phyloP scores from a whole-genome alignment of 2,888 invertebrate genomes.

The Caenorhabditis panamensis region DNA sequence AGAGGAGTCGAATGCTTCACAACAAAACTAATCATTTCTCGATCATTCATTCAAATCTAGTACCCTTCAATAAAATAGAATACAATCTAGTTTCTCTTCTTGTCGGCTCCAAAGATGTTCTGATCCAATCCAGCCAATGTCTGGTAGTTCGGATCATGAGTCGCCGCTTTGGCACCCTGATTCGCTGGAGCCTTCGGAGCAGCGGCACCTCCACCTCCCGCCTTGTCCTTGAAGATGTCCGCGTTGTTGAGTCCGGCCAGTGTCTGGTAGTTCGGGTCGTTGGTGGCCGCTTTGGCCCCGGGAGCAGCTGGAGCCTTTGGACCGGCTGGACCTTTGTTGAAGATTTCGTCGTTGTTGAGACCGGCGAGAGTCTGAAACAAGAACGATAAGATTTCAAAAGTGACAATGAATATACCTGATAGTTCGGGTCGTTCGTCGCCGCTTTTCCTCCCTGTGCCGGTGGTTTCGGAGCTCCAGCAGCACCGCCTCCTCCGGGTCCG shows the following conservation, averaged over 20 bases:
- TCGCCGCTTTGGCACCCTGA: conserved; percentile 28
- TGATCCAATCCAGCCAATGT: conserved; percentile 39
- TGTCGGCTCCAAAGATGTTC: conserved; percentile 58
- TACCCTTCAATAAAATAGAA: too few species aligned
- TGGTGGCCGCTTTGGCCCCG: conserved; percentile 29
- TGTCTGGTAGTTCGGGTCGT: conserved; percentile 39
- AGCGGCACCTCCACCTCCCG: conserved; percentile 27
- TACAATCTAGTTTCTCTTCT: too few species aligned
- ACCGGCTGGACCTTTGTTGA: conserved; percentile 27
- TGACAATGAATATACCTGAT: conserved; percentile 39
- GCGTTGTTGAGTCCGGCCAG: conserved; percentile 38
- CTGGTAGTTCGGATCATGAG: conserved; percentile 46
- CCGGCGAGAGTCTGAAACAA: conserved; percentile 37
- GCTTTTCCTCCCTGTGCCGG: conserved; percentile 34
- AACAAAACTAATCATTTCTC: too few species aligned
- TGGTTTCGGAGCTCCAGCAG: conserved; percentile 22
- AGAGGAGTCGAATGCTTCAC: too few species aligned
- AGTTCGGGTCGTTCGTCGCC: conserved; percentile 28
- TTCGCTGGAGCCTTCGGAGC: conserved; percentile 26
- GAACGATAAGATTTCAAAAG: not conserved
- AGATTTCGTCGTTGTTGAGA: too few species aligned
- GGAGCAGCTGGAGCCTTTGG: conserved; percentile 31
- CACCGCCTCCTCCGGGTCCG: too few species aligned
- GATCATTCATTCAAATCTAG: too few species aligned
- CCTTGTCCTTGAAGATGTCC: conserved; percentile 38